Evolutionary conservation across 2,888 invertebrate genomes (phyloP).

Genomic region (Agonopterix subpropinquella): DNA sequence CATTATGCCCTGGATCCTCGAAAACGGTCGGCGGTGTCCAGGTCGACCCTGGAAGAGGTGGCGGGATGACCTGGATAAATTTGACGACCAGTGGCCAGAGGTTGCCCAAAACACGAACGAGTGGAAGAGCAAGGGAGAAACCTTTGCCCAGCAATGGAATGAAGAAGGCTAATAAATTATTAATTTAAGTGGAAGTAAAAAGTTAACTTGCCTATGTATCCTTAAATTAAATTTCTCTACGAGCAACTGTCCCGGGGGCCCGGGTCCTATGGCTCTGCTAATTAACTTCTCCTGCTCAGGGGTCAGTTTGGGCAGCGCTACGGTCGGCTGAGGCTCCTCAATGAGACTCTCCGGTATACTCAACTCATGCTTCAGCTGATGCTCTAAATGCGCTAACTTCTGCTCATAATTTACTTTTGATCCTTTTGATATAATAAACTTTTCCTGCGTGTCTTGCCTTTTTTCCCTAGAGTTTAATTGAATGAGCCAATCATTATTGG

Average conservation of each 20-base stretch:
- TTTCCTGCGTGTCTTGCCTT: conserved; percentile 50
- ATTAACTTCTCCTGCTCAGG: conserved; percentile 78
- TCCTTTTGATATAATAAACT: conserved; percentile 63
- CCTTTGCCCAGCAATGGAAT: too few relatives aligned
- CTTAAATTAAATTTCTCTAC: conserved; percentile 70
- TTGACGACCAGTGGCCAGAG: too few relatives aligned
- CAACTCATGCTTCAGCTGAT: conserved; percentile 58
- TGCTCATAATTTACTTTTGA: conserved; percentile 65
- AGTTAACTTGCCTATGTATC: conserved; percentile 52
- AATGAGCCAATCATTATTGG: conserved; percentile 71
- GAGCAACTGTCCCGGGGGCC: conserved; percentile 79
- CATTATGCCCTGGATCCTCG: too few relatives aligned
- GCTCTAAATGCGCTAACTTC: conserved; percentile 56
- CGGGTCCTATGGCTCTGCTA: conserved; percentile 73
- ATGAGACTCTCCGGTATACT: conserved; percentile 68
- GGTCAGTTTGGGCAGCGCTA: conserved; percentile 78
- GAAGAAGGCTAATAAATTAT: too few relatives aligned
- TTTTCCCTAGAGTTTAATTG: conserved; percentile 61
- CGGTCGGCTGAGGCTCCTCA: conserved; percentile 59
- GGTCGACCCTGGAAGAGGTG: too few relatives aligned
- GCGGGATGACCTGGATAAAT: too few relatives aligned
- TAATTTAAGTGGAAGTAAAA: too few relatives aligned
- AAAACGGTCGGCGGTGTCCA: too few relatives aligned
- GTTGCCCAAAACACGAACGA: too few relatives aligned
- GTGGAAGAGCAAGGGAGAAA: too few relatives aligned